These are phyloP conservation scores for Trileptium ribeirensis DNA, from an alignment of 2,888 invertebrate genomes.

Conservation along the genomic window DNA sequence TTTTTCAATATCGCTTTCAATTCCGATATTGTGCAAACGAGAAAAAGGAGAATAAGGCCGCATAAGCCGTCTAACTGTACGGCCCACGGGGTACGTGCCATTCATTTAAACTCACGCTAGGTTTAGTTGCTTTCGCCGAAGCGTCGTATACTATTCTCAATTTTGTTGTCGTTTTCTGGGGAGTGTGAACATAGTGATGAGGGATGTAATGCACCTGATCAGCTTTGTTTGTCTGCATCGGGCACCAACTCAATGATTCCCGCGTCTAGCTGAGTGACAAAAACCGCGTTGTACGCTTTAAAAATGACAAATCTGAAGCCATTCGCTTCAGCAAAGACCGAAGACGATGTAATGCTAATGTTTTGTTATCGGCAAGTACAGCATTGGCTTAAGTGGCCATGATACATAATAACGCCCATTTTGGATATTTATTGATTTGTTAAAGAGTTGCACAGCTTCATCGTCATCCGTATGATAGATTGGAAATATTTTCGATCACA, in stretches of 20 bases:
- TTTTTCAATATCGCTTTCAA: constrained; percentile 35
- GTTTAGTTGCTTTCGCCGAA: constrained; percentile 15
- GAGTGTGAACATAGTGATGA: constrained; percentile 31
- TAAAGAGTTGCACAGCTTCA: background rate
- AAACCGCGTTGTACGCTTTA: constrained; percentile 19
- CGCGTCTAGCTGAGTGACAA: constrained; percentile 16
- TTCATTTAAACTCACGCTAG: constrained; percentile 30
- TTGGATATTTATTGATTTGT: background rate
- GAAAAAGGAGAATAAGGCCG: constrained; percentile 29
- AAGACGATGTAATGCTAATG: background rate
- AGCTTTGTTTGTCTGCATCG: background rate
- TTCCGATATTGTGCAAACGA: constrained; percentile 24
- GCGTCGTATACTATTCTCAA: constrained; percentile 40
- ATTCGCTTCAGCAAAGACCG: background rate
- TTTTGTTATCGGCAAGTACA: background rate
- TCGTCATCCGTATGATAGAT: background rate
- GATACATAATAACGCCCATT: background rate
- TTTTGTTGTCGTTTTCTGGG: constrained; percentile 33
- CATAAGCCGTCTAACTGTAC: constrained; percentile 23
- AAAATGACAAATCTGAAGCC: background rate
- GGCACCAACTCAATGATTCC: constrained; percentile 25
- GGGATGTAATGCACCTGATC: constrained; percentile 30
- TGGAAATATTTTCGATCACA: background rate
- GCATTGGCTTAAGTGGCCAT: background rate
- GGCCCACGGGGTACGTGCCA: constrained; percentile 33